Base-by-base conservation (phyloP, 92 coral and sea anemone species). In the Heliopora coerulea region DNA sequence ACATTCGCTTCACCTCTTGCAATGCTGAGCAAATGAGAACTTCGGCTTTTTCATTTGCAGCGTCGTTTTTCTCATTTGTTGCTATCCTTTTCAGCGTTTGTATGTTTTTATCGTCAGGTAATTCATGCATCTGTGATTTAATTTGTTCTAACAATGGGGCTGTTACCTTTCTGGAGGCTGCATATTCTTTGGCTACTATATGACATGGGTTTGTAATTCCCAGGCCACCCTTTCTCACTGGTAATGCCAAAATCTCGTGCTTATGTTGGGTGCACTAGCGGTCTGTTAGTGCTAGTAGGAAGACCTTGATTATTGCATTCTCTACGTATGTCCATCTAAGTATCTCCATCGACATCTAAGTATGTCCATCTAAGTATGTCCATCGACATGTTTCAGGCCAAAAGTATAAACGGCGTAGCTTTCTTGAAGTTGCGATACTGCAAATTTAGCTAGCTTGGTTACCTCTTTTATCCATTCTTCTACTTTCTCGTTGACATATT, bases 221-320 rank as follows among this genome's bases (percentile, higher is more conserved):
- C 54, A 83, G 61, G 31, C 86, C 86, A 63, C 82, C 86, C 49
- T 60, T 26, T 49, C 84, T 37, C 30, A 83, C 80, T 40, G 87
- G 83, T 54, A 78, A 49, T 28, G 83, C 77, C 61, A 84, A 65
- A 46, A 79, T 26, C 11, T 84, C 81, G 7, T 70, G 52, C 63
- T 64, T 65, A 18, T 19, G 35, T 29, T 31, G 72, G 31, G 58
- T 58, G 48, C 86, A 84, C 12, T 40, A 28, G 70, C 64, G 87
- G 23, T 65, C 89, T 19, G 67, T 56, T 10, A 82, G 49, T 17
- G 86, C 41, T 24, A 87, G 87, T 46, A 86, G 74, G 3, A 83
- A 75, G 41, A 31, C 27, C 14, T 86, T 48, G 0, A 66, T 35
- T 14, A 83, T 83, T 29, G 90, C 87, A n/a, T 70, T 63, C 56